Conservation (phyloP, 1,140 invertebrate genomes). For the Leptonema lineaticorne region DNA sequence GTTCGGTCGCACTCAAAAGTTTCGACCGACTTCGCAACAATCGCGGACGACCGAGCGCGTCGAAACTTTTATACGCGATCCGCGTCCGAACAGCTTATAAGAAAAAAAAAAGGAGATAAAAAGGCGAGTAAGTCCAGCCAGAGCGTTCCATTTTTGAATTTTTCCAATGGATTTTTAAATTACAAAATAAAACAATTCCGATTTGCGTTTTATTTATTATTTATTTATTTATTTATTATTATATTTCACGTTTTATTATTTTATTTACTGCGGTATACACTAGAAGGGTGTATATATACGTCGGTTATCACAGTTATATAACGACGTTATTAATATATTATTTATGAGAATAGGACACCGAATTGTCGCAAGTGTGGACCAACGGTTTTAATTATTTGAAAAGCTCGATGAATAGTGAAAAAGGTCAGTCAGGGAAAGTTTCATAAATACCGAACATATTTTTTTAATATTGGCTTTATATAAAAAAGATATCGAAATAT, state of each 20-base stretch:
- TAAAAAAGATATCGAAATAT: too few relatives aligned
- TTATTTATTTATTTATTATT: too few relatives aligned
- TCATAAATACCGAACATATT: too few relatives aligned
- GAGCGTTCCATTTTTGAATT: slow-evolving; percentile 41
- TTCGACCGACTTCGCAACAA: slow-evolving; percentile 17
- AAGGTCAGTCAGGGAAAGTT: too few relatives aligned
- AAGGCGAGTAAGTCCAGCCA: slow-evolving; percentile 21
- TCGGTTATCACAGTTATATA: too few relatives aligned
- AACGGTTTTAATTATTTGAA: too few relatives aligned
- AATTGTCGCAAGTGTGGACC: too few relatives aligned
- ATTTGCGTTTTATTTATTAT: too few relatives aligned
- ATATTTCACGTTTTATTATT: not conserved
- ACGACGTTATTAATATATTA: too few relatives aligned
- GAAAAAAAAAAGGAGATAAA: slow-evolving; percentile 40
- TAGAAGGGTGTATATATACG: not conserved
- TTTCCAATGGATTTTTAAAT: slow-evolving; percentile 40
- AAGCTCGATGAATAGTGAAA: too few relatives aligned
- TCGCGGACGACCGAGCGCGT: not conserved
- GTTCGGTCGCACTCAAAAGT: slow-evolving; percentile 23
- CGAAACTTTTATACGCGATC: slow-evolving; percentile 20
- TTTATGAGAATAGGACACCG: too few relatives aligned
- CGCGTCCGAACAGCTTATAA: slow-evolving; percentile 35
- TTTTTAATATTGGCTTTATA: too few relatives aligned
- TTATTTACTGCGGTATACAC: not conserved
- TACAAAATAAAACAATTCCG: not conserved